Conservation (phyloP, 2,797 vertebrate genomes). For the Aplochiton taeniatus region DNA sequence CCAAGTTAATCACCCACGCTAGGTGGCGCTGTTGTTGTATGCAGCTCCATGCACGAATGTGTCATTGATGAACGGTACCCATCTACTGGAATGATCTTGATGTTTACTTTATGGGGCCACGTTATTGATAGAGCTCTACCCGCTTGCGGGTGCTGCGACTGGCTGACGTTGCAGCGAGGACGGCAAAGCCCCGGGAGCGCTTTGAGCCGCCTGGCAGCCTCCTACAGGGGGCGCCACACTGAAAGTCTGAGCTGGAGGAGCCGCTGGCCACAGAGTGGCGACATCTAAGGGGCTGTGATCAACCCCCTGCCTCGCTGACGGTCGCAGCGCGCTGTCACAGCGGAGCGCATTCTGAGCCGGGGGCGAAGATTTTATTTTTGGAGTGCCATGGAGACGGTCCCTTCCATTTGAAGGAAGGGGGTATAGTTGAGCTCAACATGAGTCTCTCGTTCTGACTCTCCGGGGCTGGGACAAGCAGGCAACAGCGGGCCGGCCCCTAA, state of each 20-base stretch:
- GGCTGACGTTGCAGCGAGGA: neutral
- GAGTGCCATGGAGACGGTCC: constrained; percentile 75
- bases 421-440: constrained; percentile 75
- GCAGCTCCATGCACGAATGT: neutral
- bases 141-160: neutral
- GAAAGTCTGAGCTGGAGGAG: constrained; percentile 12
- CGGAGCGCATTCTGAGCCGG: constrained; percentile 65
- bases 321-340: constrained; percentile 52
- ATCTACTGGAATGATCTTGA: neutral
- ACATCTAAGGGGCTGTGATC: constrained; percentile 63
- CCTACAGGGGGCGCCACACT: constrained; percentile 60
- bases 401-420: constrained; percentile 81
- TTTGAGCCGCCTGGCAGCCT: neutral
- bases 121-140: neutral
- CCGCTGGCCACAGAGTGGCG: constrained; percentile 24
- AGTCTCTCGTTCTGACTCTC: constrained; percentile 73
- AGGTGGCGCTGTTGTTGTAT: neutral
- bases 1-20: neutral
- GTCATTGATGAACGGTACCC: neutral
- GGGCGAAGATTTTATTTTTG: constrained; percentile 84
- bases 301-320: constrained; percentile 37
- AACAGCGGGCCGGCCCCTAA: constrained; percentile 71
- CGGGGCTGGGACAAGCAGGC: constrained; percentile 75
- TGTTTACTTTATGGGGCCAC: neutral
- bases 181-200: neutral